Base-by-base conservation (phyloP, 2,888 invertebrate genomes). In the Timandra comae region DNA sequence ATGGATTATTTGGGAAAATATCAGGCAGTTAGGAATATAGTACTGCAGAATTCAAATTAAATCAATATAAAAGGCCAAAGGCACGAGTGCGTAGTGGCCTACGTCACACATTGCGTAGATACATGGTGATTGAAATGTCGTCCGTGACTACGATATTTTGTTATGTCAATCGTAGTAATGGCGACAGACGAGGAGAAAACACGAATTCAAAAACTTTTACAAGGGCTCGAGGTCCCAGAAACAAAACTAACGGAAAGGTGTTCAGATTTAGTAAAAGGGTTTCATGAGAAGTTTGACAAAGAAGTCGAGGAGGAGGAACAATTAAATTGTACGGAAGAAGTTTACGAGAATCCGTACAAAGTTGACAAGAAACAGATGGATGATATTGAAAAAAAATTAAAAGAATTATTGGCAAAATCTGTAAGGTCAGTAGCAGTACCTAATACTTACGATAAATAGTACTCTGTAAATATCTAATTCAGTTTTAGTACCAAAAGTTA, bases 151-250 rank as follows among this genome's bases (percentile, higher is more conserved):
- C 47, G 7, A 3, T 7, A 1, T 11, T 13, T 11, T 9, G 26
- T 26, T 16, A 12, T 23, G 6, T 13, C 24, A 32, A 28, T 36
- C 10, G 27, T 11, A 36, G 41, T 35, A 38, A 84, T 84, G 84
- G 46, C 72, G 21, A 81, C 84, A 3, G 81, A 82, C 33, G 82
- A 82, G 47, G 80, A 84, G 6, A 84, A 84, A 55, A 39, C 52
- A 5, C 75, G 78, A 52, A 41, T 81, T 26, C 46, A 58, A 7
- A 82, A 81, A 53, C 63, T 84, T 23, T 53, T 84, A n/a, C 62
- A 74, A 42, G 69, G 60, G 13, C 40, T 84, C 8, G 78, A 80
- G 35, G 65, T 78, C 1, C 71, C 73, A 1, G 84, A 84, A 33
- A 48, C 68, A 1, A 79, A 73, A 41, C 45, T 81, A 23, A 46